Evolutionary conservation across 2,888 invertebrate species (phyloP), one percentile per base, ranked within the genome.

Genomic region (Spatulosminthurus flaviceps): DNA sequence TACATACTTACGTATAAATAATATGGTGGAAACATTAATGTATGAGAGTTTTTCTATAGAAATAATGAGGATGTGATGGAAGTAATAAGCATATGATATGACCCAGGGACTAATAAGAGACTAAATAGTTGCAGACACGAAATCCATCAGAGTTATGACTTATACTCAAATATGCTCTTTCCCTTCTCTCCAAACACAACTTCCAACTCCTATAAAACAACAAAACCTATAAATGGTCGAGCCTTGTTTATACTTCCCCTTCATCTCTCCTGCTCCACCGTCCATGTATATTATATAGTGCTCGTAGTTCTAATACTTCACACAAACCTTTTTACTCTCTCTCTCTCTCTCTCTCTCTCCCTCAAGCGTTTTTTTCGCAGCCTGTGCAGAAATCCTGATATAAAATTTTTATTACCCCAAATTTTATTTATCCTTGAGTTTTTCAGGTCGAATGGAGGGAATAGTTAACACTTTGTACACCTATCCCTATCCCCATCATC

Each of bases 341-440:
- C n/a, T n/a, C 22, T 13, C n/a, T 61, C 22, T n/a, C 5, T 61
- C 19, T 22, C 24, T 24, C 4, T 26, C 22, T 51, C 51, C n/a
- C n/a, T 51, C n/a, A 19, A 61, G 11, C 24, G 1, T 67, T 29
- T 70, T 76, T 76, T 74, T 69, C 67, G 76, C 76, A 76, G 76
- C 67, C 66, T 69, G 76, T 72, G 79, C 81, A 83, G 51, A 82
- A 82, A 83, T 80, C 80, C 81, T 83, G 82, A 81, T 81, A 83
- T 83, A 77, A 83, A 82, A 81, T 72, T 84, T 83, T 84, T 83
- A 83, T 75, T 81, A 71, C 81, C 79, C 60, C 67, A 34, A 80
- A 83, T 83, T 80, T 77, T 82, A 84, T 84, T 82, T 81, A 82
- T 83, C 80, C 51, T 70, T 61, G 28, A 73, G 34, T 22, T 64